Conservation (phyloP, 2,797 vertebrate genomes). For the Gorsachius magnificus region DNA sequence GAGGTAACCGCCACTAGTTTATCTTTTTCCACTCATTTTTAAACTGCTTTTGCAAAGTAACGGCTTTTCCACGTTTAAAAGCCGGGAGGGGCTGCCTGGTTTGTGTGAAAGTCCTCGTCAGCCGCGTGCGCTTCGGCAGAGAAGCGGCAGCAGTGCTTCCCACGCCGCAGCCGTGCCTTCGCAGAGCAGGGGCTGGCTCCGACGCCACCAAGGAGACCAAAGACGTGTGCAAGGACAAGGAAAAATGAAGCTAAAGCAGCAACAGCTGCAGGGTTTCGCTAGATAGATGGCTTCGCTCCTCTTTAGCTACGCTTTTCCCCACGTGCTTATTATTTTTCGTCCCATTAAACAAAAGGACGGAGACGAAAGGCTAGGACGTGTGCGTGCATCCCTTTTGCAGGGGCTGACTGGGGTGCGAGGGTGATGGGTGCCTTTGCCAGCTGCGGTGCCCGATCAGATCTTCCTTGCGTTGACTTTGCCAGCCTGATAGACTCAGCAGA, state of each 20-base stretch:
- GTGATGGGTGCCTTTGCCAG: neutral
- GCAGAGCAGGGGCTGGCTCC: neutral
- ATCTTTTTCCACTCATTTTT: constrained; percentile 13
- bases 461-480: neutral
- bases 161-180: neutral
- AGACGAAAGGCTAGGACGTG: neutral
- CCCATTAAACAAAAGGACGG: neutral
- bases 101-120: neutral
- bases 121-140: neutral
- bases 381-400: neutral
- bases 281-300: neutral
- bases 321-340: neutral
- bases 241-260: neutral
- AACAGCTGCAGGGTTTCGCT: neutral
- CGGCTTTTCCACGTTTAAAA: neutral
- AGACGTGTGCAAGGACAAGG: neutral
- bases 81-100: neutral
- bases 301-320: neutral
- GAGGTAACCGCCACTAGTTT: constrained; percentile 7
- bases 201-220: neutral
- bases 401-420: neutral
- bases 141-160: neutral
- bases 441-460: neutral
- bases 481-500: neutral
- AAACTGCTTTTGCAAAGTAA: neutral